These are phyloP conservation scores for Aphelinus atriplicis DNA, from an alignment of 1,140 invertebrate species.

Conservation along the genomic window DNA sequence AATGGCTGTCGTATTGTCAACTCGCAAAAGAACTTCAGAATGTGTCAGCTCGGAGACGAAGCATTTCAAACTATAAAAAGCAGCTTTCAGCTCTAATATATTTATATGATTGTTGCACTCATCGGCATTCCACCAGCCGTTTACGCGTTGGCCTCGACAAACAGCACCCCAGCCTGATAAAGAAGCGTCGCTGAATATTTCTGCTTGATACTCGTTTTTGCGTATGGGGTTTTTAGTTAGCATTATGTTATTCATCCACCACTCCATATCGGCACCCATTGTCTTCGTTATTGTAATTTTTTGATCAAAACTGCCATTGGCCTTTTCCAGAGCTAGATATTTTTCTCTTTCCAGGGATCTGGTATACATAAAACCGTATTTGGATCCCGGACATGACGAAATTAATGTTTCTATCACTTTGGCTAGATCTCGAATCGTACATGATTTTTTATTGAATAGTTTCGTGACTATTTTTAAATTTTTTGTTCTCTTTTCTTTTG, in stretches of 20 bases:
- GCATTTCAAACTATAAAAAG: background rate
- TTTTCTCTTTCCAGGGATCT: background rate
- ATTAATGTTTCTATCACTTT: background rate
- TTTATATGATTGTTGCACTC: background rate
- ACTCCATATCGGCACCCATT: background rate
- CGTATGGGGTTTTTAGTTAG: background rate
- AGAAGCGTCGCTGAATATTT: background rate
- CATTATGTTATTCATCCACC: background rate
- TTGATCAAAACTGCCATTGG: background rate
- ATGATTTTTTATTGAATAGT: background rate
- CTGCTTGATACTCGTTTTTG: background rate
- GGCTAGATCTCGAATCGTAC: background rate
- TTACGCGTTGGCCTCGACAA: no score
- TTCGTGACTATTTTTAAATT: background rate
- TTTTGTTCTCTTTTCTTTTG: background rate
- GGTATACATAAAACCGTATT: background rate
- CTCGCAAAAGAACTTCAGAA: background rate
- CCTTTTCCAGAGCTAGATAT: background rate
- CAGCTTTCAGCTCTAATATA: background rate
- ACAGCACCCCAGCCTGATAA: background rate
- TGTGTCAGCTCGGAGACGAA: background rate
- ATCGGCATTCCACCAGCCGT: background rate
- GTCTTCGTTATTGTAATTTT: background rate
- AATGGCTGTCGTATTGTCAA: background rate
- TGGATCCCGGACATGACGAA: background rate